Evolutionary conservation across 30 jellyfish, hydroid and myxozoan genomes (phyloP), one percentile per base, ranked within the genome.

Genomic region (Phacellophora camtschatica): DNA sequence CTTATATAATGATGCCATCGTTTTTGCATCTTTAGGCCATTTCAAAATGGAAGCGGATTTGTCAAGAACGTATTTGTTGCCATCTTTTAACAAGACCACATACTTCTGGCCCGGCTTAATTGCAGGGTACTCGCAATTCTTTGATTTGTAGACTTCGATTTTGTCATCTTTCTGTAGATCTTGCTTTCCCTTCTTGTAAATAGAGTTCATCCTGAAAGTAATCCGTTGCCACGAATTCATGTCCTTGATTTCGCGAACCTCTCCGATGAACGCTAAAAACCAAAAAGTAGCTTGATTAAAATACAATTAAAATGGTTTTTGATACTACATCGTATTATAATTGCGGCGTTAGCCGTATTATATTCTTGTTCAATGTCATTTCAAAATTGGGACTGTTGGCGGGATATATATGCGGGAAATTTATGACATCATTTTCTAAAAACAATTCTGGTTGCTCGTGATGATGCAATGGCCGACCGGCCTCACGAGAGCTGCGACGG

Each of bases 11-110:
- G n/a, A n/a, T n/a, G n/a, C n/a, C n/a, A n/a, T n/a, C n/a, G n/a
- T n/a, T n/a, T n/a, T n/a, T n/a, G n/a, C 61, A 23, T 46, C 27
- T 0, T 11, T 12, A 2, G 61, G 61, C 61, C 61, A 46, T 46
- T 46, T 28, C 61, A 46, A 46, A 46, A 46, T 12, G 61, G 61
- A 23, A 46, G 61, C 28, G 4, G 61, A 16, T 11, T 46, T 69
- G 71, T 69, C 70, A 12, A 69, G 45, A 22, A 69, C 15, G 46
- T 69, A 69, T 43, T 69, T 69, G 45, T 25, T 19, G 41, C 83
- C 83, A 43, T 82, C 81, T 56, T 67, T 82, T 30, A 82, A 15
- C 93, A 82, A 66, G 24, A 82, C 16, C 13, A 82, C 18, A 31
- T 35, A 28, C 32, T 82, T 24, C 24, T 39, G 15, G 5, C 71